These are phyloP conservation scores for Tetragonula clypearis DNA, from an alignment of 1,140 invertebrate genomes.

Conservation along the genomic window DNA sequence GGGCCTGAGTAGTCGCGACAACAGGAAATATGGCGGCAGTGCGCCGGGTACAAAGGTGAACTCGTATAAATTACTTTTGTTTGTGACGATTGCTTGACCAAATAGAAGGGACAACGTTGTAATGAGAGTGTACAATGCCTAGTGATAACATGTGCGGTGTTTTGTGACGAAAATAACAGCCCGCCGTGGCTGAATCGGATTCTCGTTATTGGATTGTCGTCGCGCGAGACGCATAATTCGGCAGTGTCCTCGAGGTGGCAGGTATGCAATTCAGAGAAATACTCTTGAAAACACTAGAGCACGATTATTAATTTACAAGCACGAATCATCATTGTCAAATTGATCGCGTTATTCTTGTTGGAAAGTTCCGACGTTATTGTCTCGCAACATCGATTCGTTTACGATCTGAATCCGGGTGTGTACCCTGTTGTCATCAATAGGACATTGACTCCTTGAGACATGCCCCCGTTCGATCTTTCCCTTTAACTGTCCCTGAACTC, in stretches of 20 bases:
- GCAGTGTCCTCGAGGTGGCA: constrained; percentile 55
- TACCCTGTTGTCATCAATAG: constrained; percentile 65
- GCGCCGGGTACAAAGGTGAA: constrained; percentile 45
- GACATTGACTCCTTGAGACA: constrained; percentile 64
- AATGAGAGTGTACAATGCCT: constrained; percentile 32
- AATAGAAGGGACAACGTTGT: constrained; percentile 2
- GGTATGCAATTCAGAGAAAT: constrained; percentile 51
- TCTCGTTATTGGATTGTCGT: constrained; percentile 45
- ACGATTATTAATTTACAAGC: too few relatives aligned
- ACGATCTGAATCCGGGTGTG: constrained; percentile 58
- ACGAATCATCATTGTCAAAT: not conserved
- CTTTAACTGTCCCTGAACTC: not conserved
- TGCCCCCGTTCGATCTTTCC: constrained; percentile 40
- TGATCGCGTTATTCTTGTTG: not conserved
- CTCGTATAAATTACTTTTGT: constrained; percentile 34
- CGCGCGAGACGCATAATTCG: constrained; percentile 50
- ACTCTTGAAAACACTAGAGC: not conserved
- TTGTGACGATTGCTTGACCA: constrained; percentile 15
- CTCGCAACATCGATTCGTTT: constrained; percentile 9
- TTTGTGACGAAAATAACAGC: constrained; percentile 73
- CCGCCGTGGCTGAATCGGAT: constrained; percentile 63
- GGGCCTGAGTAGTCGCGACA: constrained; percentile 30
- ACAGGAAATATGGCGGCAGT: constrained; percentile 64
- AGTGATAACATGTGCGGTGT: constrained; percentile 68
- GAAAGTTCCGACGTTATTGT: constrained; percentile 16